Evolutionary conservation across 2,113 vertebrate species (phyloP), one percentile per base, ranked within the genome.

Genomic region (Salvelinus namaycush): DNA sequence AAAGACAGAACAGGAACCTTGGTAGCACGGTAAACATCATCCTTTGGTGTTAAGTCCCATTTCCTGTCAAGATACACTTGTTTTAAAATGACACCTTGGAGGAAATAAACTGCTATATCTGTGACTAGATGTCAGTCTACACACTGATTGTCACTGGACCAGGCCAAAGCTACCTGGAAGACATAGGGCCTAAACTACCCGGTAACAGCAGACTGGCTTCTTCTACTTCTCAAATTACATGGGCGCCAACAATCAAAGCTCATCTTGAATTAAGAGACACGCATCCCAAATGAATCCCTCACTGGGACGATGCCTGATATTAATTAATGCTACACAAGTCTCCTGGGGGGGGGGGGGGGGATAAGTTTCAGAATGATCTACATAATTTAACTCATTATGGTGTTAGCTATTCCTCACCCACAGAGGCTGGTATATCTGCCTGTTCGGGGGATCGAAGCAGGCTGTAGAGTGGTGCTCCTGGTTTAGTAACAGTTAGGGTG

Each of bases 341-440:
- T 85, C 84, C 88, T 87, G 80, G 79, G 88, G 84, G 87, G 87
- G 75, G 74, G 84, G 78, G 76, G 87, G 76, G 75, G 83, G n/a
- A n/a, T n/a, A n/a, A n/a, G n/a, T n/a, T n/a, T n/a, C n/a, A n/a
- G n/a, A n/a, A n/a, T n/a, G n/a, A n/a, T n/a, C n/a, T n/a, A n/a
- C n/a, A n/a, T n/a, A n/a, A n/a, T n/a, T n/a, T 90, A 91, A 89
- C 90, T 91, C 89, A 87, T 92, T 90, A 92, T 73, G 76, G 83
- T 76, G 86, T 89, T 92, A 87, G 87, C 84, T 85, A 84, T 83
- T 91, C 80, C 77, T 84, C 72, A n/a, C 76, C 71, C 11, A 75
- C 82, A 83, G 79, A 87, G 76, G 81, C 72, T 62, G 80, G 83
- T 81, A 83, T 82, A 87, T 87, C 84, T 87, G 89, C 80, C 85